Evolutionary conservation across 2,797 vertebrate species (phyloP).

Genomic region (Mus caroli): DNA sequence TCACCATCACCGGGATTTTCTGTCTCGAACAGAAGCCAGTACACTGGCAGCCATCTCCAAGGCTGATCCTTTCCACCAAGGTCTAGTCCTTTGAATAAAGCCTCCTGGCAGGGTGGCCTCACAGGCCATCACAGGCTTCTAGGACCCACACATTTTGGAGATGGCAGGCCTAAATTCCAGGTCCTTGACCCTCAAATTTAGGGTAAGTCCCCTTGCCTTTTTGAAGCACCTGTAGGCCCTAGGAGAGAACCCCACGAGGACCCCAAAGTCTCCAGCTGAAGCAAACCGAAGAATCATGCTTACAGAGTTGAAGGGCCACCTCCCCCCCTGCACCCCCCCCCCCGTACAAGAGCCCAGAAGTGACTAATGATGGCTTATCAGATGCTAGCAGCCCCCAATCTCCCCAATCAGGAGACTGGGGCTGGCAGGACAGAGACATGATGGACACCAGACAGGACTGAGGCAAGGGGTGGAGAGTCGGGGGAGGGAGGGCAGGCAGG

Average conservation of each 20-base stretch:
- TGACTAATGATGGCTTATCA: neutral
- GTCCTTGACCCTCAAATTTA: neutral
- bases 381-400: neutral
- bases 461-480: neutral
- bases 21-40: neutral
- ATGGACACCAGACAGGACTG: neutral
- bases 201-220: neutral
- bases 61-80: neutral
- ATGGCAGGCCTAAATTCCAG: neutral
- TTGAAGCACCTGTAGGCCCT: neutral
- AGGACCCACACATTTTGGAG: neutral
- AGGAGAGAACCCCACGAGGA: fast-evolving
- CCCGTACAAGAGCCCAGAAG: neutral
- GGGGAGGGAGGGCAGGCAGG: neutral
- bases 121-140: neutral
- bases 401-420: neutral
- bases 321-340: no score
- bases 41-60: neutral
- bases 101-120: neutral
- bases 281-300: neutral
- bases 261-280: neutral
- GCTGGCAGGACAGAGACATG: neutral
- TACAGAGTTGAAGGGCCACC: neutral
- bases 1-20: neutral
- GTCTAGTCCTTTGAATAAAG: neutral